Conservation (phyloP, 2,797 vertebrate species). For the Tauraco hartlaubi region DNA sequence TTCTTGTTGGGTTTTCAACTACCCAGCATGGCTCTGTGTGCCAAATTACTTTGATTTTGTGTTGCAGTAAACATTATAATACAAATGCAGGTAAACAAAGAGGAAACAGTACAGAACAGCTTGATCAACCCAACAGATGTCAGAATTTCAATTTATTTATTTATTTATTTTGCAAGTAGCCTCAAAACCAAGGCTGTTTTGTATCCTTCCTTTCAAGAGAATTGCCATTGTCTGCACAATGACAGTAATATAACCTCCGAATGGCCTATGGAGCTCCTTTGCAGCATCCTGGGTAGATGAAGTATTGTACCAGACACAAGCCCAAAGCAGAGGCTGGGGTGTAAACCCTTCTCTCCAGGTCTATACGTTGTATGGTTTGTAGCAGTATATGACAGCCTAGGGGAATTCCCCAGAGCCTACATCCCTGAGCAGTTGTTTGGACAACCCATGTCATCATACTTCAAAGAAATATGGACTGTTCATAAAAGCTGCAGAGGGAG, state of each 20-base stretch:
- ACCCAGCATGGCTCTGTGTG: neutral
- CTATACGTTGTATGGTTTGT: neutral
- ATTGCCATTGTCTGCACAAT: fast-evolving
- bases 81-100: neutral
- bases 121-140: neutral
- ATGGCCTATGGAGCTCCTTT: neutral
- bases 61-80: neutral
- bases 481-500: neutral
- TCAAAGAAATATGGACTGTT: neutral
- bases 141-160: neutral
- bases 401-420: neutral
- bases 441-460: neutral
- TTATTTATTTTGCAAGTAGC: neutral
- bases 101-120: neutral
- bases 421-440: neutral
- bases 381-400: neutral
- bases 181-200: neutral
- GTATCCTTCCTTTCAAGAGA: neutral
- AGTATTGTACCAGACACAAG: neutral
- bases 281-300: neutral
- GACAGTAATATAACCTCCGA: neutral
- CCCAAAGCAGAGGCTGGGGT: neutral
- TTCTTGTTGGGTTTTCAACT: neutral
- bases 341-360: neutral
- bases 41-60: neutral